A percentile compares a stretch with the other conserved stretches of the same genome.
phyloP scores from a whole-genome alignment of 2,113 vertebrate species.

The Phalacrocorax carbo region DNA sequence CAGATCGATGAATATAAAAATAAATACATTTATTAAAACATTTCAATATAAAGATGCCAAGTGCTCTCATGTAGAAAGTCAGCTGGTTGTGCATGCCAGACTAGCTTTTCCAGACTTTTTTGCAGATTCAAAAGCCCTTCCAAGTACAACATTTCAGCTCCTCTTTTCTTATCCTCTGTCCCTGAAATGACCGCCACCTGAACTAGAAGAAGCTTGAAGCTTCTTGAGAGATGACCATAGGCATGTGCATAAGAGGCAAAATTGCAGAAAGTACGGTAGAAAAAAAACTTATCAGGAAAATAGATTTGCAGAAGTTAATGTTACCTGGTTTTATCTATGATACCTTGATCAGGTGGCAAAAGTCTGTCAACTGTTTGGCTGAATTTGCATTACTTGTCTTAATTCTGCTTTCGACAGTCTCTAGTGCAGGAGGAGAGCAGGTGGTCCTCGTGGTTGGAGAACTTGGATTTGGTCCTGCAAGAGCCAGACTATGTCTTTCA shows the following conservation, averaged over 20 bases:
- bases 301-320: not conserved
- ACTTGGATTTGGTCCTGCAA: slow-evolving; percentile 22
- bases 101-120: not conserved
- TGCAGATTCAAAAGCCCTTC: not conserved
- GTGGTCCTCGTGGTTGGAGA: not conserved
- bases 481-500: slow-evolving; percentile 3
- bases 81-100: not conserved
- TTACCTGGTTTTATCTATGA: not conserved
- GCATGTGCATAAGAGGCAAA: not conserved
- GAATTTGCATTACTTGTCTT: not conserved
- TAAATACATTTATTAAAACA: not conserved
- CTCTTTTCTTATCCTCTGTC: not conserved
- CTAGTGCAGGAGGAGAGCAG: slow-evolving; percentile 7
- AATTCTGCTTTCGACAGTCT: not conserved
- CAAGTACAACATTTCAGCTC: not conserved
- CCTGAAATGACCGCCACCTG: not conserved
- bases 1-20: not conserved
- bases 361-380: not conserved
- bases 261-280: not conserved
- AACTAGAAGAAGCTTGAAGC: not conserved
- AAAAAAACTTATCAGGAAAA: not conserved
- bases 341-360: not conserved
- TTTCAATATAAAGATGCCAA: not conserved
- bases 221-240: not conserved
- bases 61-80: not conserved